Conservation (phyloP, 2,888 invertebrate species). For the Orthosia incerta region DNA sequence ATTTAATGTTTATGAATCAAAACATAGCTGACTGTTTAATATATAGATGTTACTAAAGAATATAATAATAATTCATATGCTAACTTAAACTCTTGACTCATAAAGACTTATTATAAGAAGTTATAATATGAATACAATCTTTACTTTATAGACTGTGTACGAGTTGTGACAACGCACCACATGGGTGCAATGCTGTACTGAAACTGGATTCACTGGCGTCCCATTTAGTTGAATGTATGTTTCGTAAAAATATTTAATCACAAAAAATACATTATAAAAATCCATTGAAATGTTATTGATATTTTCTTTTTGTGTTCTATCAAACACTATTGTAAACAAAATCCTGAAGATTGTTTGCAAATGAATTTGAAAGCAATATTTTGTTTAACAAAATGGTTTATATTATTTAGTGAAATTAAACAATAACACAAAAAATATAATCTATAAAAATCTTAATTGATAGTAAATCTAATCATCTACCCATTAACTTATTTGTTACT, state of each 20-base stretch:
- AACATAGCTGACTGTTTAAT: constrained; percentile 28
- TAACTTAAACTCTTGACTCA: constrained; percentile 9
- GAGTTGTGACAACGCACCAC: constrained; percentile 97
- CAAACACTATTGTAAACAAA: no score
- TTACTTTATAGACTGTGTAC: constrained; percentile 94
- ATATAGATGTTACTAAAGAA: not conserved
- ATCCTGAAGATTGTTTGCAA: not conserved
- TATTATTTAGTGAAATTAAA: not conserved
- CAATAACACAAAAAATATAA: not conserved
- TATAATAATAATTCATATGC: constrained; percentile 1
- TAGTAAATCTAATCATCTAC: constrained; percentile 27
- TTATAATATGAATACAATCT: constrained; percentile 40
- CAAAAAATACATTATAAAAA: not conserved
- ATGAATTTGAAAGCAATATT: not conserved
- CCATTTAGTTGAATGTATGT: constrained; percentile 97
- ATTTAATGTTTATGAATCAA: constrained; percentile 19
- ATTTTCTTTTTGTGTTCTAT: no score
- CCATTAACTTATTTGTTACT: constrained; percentile 15
- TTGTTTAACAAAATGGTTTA: not conserved
- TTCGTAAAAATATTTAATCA: not conserved
- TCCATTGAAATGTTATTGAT: not conserved
- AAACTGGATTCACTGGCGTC: constrained; percentile 96
- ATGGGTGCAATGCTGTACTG: constrained; percentile 96
- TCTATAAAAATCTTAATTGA: not conserved
- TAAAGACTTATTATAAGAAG: constrained; percentile 2